phyloP scores from a whole-genome alignment of 2,888 invertebrate species.

The Xestia rhomboidea region DNA sequence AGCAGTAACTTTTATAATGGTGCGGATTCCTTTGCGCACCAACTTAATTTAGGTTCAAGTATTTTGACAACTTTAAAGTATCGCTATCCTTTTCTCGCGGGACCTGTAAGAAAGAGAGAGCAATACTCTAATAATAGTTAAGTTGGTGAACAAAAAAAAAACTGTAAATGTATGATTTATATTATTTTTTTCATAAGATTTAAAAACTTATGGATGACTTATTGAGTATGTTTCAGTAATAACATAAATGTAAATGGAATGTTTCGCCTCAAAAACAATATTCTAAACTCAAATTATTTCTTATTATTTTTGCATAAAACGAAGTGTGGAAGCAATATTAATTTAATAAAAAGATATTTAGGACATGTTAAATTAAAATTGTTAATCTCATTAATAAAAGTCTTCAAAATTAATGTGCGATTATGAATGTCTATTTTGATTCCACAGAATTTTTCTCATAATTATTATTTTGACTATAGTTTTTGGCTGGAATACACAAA shows the following conservation, averaged over 20 bases:
- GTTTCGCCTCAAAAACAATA: not conserved
- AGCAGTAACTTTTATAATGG: slow-evolving; percentile 7
- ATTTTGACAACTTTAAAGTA: not conserved
- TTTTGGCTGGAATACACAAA: not conserved
- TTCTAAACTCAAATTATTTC: not conserved
- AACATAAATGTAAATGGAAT: not conserved
- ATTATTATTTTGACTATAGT: not conserved
- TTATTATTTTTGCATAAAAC: not conserved
- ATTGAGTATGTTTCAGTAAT: too few relatives aligned
- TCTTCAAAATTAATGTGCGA: not conserved
- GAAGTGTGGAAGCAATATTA: slow-evolving; percentile 36
- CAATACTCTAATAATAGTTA: not conserved
- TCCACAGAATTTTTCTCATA: not conserved
- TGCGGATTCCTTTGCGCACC: not conserved
- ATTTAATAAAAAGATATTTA: slow-evolving; percentile 11
- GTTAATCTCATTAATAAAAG: slow-evolving; percentile 17
- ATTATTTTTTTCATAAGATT: not conserved
- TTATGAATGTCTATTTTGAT: not conserved
- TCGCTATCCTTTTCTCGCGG: slow-evolving; percentile 2
- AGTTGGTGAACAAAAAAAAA: not conserved
- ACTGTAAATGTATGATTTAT: too few relatives aligned
- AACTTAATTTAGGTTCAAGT: too few relatives aligned
- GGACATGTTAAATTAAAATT: slow-evolving; percentile 2
- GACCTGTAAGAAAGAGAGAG: not conserved
- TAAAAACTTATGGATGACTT: not conserved